These are phyloP conservation scores for Leiothrix lutea DNA, from an alignment of 2,113 vertebrate genomes.

Conservation along the genomic window DNA sequence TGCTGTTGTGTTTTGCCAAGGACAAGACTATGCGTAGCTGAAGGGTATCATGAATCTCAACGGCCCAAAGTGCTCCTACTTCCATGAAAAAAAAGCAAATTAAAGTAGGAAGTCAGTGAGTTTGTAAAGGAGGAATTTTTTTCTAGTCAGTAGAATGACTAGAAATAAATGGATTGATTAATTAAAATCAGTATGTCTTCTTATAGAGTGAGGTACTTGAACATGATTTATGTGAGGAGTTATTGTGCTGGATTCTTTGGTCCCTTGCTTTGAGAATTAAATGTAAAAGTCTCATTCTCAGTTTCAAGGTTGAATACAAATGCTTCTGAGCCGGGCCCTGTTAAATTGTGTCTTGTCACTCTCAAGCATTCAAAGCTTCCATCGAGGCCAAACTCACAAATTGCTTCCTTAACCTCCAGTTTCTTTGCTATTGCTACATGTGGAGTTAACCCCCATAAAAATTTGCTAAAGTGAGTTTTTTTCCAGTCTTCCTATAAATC, in stretches of 20 bases:
- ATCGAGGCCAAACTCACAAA: background rate
- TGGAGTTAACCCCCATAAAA: background rate
- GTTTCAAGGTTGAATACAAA: conserved; percentile 21
- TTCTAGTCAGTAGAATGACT: background rate
- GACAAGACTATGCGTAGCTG: background rate
- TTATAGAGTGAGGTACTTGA: background rate
- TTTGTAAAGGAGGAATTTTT: background rate
- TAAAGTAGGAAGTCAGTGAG: background rate
- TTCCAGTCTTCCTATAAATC: background rate
- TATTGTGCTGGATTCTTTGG: background rate
- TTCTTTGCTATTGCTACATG: background rate
- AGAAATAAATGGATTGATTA: background rate
- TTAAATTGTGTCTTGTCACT: background rate
- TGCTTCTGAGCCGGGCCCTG: background rate
- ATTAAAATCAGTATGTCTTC: background rate
- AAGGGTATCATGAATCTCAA: background rate
- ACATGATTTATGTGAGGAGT: background rate
- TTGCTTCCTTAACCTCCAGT: background rate
- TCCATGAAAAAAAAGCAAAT: background rate
- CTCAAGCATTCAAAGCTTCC: background rate
- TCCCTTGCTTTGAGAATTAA: conserved; percentile 2
- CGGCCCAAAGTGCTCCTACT: background rate
- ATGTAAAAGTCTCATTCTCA: background rate
- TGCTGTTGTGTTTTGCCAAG: background rate
- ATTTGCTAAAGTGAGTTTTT: background rate